Base-by-base conservation (phyloP, 2,888 invertebrate species). In the Drosophila hawaiiensis region DNA sequence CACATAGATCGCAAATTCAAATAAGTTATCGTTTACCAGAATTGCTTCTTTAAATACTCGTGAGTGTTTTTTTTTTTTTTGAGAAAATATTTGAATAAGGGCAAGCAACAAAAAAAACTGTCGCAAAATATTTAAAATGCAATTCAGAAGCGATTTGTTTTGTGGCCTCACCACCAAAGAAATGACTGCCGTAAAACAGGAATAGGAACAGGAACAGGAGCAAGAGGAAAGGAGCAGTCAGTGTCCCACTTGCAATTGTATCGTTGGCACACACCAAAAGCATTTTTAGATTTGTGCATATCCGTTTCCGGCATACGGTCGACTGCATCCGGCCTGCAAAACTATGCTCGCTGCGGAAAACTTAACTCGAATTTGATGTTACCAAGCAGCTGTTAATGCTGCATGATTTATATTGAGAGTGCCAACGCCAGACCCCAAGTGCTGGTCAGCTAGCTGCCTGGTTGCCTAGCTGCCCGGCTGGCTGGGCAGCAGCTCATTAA, bases 331-430 rank as follows among this genome's bases (percentile, higher is more conserved):
- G 71, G 63, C 68, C 16, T 25, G 47, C 54, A 63, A 60, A 63
- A 73, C 63, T 64, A 69, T 64, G 78, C 69, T 82, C 62, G 78
- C 66, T 82, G 87, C 72, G 71, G 90, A 86, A 77, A 89, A 83
- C 83, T 89, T 88, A 90, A 90, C 90, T 86, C 76, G 76, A 76
- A 89, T 90, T 87, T 91, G 82, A 89, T 92, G 88, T 90, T 83
- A 82, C 86, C 84, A 84, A 91, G 89, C 92, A 91, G 91, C 91
- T 92, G 91, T 91, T 92, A 91, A 92, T 92, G 88, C 84, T 84
- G 86, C 84, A 88, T 91, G 92, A 91, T 91, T 91, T 92, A 91
- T 91, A 79, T 82, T 61, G 50, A 68, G 56, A 43, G 55, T 66
- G 78, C 72, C 80, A 80, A 54, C 59, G 63, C 43, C 76, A 73